These are phyloP conservation scores for Stegastes partitus DNA, from an alignment of 2,113 vertebrate species.

Conservation along the genomic window DNA sequence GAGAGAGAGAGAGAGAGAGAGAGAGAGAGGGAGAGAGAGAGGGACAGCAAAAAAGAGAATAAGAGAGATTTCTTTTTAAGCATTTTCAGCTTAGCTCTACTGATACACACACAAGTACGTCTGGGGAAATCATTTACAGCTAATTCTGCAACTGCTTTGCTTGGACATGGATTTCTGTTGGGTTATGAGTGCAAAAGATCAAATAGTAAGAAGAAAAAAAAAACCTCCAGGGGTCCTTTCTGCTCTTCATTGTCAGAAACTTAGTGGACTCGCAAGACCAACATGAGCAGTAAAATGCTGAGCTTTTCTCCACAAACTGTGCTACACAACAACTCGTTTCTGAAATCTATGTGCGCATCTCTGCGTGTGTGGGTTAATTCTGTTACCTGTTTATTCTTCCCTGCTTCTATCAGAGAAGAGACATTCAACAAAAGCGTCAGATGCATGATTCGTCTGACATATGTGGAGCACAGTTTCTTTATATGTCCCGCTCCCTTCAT, in stretches of 20 bases:
- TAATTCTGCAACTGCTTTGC: slow-evolving; percentile 71
- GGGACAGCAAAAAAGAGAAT: slow-evolving; percentile 49
- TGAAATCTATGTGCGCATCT: slow-evolving; percentile 7
- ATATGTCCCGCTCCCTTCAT: slow-evolving; percentile 66
- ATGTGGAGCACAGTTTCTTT: slow-evolving; percentile 73
- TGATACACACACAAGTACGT: slow-evolving; percentile 57
- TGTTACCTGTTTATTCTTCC: slow-evolving; percentile 25
- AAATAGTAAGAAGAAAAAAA: slow-evolving; percentile 38
- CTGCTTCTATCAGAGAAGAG: slow-evolving; percentile 38
- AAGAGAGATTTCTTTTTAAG: slow-evolving; percentile 65
- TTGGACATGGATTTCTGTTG: slow-evolving; percentile 71
- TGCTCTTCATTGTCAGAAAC: slow-evolving; percentile 41
- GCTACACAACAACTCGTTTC: slow-evolving; percentile 45
- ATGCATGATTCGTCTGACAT: slow-evolving; percentile 63
- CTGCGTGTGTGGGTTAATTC: background rate
- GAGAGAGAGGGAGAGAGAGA: slow-evolving; percentile 11
- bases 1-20: slow-evolving; percentile 20
- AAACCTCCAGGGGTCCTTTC: slow-evolving; percentile 24
- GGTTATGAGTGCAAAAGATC: slow-evolving; percentile 55
- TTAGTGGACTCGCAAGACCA: background rate
- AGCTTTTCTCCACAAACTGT: slow-evolving; percentile 26
- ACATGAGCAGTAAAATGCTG: slow-evolving; percentile 9
- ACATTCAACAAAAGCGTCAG: slow-evolving; percentile 48
- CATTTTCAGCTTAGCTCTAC: slow-evolving; percentile 65
- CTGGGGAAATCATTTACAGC: slow-evolving; percentile 77